phyloP scores from a whole-genome alignment of 1,140 invertebrate species.

The Araneus ventricosus region DNA sequence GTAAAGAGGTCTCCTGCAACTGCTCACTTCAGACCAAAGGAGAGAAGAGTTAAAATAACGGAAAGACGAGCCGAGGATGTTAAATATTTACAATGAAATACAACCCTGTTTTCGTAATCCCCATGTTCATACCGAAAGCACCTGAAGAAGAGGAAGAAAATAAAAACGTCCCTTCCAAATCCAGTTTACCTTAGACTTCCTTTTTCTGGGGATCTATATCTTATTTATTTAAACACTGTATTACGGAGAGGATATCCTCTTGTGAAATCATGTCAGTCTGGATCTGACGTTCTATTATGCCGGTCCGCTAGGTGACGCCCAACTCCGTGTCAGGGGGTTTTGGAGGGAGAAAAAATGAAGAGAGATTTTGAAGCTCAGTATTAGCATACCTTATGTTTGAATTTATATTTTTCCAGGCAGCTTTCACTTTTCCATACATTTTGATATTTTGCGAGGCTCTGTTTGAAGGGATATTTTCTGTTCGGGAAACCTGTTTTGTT shows the following conservation, averaged over 20 bases:
- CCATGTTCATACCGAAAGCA: neutral
- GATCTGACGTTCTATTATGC: constrained; percentile 39
- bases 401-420: constrained; percentile 11
- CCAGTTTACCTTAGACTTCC: constrained; percentile 32
- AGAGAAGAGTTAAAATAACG: neutral
- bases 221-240: constrained; percentile 54
- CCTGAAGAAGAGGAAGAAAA: neutral
- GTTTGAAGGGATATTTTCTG: neutral
- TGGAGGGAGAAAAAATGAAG: neutral
- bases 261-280: constrained; percentile 41
- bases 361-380: constrained; percentile 12
- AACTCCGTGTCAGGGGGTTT: neutral
- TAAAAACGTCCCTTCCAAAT: neutral
- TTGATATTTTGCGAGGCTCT: neutral
- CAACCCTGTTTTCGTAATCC: constrained; percentile 41
- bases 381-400: neutral
- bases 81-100: constrained; percentile 37
- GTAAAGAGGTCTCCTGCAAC: neutral
- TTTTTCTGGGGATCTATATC: constrained; percentile 12
- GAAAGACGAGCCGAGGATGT: neutral
- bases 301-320: constrained; percentile 11
- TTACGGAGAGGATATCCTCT: constrained; percentile 33
- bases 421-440: constrained; percentile 5
- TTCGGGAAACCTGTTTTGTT: neutral
- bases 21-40: neutral